These are phyloP conservation scores for Gambusia yucatana DNA, from an alignment of 2,797 vertebrate species.

Conservation along the genomic window DNA sequence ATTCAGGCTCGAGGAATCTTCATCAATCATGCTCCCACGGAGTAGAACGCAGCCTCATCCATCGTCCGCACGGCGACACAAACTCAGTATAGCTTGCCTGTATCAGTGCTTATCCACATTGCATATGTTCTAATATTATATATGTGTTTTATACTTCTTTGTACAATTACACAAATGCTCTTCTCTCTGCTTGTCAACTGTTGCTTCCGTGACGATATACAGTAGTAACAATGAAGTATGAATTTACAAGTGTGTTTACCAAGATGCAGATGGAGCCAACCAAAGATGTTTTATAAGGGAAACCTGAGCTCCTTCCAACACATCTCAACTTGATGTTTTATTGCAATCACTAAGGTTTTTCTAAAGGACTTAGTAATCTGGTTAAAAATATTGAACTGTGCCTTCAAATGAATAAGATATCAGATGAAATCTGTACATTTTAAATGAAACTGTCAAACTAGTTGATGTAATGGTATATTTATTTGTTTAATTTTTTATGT, in stretches of 20 bases:
- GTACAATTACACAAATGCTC: slow-evolving; percentile 21
- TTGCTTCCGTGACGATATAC: slow-evolving; percentile 49
- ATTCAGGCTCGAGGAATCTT: slow-evolving; percentile 32
- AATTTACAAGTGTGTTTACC: slow-evolving; percentile 58
- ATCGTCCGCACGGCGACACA: slow-evolving; percentile 12
- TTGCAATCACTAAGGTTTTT: slow-evolving; percentile 4
- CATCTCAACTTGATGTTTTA: neutral
- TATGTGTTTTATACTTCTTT: slow-evolving; percentile 33
- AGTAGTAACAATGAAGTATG: slow-evolving; percentile 70
- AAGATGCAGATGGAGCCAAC: slow-evolving; percentile 36
- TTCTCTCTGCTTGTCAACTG: slow-evolving; percentile 25
- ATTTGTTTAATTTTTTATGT: slow-evolving; percentile 10
- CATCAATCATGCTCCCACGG: slow-evolving; percentile 27
- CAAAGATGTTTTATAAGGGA: slow-evolving; percentile 67
- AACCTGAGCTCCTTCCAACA: slow-evolving; percentile 19
- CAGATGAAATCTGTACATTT: slow-evolving; percentile 29
- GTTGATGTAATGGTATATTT: slow-evolving; percentile 33
- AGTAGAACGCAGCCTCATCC: neutral
- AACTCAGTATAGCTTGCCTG: slow-evolving; percentile 17
- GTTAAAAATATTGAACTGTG: slow-evolving; percentile 23
- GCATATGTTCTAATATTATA: slow-evolving; percentile 7
- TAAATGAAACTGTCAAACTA: slow-evolving; percentile 27
- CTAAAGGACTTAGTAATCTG: slow-evolving; percentile 8
- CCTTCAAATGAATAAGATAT: slow-evolving; percentile 14
- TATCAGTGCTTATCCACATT: slow-evolving; percentile 45